A percentile compares a stretch with the other conserved stretches of the same genome.
Conservation (phyloP, 2,113 vertebrate species). For the Mustela lutreola region DNA sequence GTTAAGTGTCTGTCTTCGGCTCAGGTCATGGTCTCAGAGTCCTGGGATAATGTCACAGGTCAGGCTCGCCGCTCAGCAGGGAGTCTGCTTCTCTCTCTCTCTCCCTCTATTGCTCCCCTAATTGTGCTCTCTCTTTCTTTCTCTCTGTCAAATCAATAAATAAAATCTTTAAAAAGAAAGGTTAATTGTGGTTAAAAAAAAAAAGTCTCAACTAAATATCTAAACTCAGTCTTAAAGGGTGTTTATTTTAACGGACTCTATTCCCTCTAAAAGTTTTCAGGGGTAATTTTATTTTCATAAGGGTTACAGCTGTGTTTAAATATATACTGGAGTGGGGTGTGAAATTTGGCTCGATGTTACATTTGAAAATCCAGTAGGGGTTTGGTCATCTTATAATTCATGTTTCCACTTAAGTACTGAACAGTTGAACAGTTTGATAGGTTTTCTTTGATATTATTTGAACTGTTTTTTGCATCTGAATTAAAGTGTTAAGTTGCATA, state of each 20-base stretch:
- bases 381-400: neutral
- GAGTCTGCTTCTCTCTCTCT: too few species aligned
- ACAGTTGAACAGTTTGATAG: neutral
- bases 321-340: neutral
- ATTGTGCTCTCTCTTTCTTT: too few species aligned
- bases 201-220: neutral
- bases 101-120: too few species aligned
- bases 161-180: too few species aligned
- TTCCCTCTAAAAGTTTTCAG: neutral
- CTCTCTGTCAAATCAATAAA: too few species aligned
- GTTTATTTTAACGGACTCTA: neutral
- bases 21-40: neutral
- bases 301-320: neutral
- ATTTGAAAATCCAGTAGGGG: neutral
- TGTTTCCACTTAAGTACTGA: neutral
- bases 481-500: neutral
- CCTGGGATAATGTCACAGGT: neutral
- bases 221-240: neutral
- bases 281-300: conserved; percentile 20
- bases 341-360: neutral
- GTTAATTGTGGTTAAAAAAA: neutral
- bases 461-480: neutral
- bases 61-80: neutral
- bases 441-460: conserved; percentile 25
- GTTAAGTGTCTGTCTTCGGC: neutral